phyloP scores from a whole-genome alignment of 2,888 invertebrate genomes.

The Patella depressa region DNA sequence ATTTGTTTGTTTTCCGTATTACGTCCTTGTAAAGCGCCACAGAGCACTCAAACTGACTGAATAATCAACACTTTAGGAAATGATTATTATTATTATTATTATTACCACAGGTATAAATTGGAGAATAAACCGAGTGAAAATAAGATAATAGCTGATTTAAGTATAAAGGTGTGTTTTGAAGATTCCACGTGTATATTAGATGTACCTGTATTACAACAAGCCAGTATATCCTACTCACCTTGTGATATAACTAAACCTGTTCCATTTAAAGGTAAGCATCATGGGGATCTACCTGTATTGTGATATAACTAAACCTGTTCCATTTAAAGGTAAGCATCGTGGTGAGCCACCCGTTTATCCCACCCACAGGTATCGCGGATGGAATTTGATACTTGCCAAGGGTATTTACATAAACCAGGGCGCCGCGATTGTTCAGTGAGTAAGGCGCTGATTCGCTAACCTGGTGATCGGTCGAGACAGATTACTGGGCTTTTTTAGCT shows the following conservation, averaged over 20 bases:
- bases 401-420: no score
- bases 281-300: conserved; percentile 19
- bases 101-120: conserved; percentile 5
- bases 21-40: no score
- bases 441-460: no score
- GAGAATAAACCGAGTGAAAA: not conserved
- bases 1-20: no score
- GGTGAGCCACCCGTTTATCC: not conserved
- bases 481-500: no score
- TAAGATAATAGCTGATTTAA: conserved; percentile 9
- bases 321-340: conserved; percentile 9
- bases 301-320: conserved; percentile 17
- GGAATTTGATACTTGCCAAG: no score
- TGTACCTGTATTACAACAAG: conserved; percentile 32
- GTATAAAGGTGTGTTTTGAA: conserved; percentile 23
- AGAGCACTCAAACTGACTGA: no score
- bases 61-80: no score
- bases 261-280: conserved; percentile 13
- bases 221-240: conserved; percentile 32
- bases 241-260: conserved; percentile 27
- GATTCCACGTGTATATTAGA: conserved; percentile 33
- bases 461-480: no score
- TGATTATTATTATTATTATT: no score
- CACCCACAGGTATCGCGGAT: not conserved
- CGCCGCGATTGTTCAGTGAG: no score